Percentiles rank a stretch among this genome's conserved stretches.
Evolutionary conservation across 2,113 vertebrate genomes (phyloP).

Genomic region (Pteropus alecto): DNA sequence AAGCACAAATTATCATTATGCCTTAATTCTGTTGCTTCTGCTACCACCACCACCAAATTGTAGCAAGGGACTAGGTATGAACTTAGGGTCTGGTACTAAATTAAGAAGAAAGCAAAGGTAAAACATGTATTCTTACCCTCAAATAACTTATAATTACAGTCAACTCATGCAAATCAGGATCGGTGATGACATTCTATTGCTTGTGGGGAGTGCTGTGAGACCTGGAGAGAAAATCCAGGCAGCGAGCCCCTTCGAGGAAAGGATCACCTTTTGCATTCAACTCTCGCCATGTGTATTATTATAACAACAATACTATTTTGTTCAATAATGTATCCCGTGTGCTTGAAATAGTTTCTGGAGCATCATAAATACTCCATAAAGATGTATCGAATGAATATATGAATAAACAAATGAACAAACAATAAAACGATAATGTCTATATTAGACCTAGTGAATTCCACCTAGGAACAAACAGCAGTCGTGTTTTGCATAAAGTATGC

Average conservation of each 20-base stretch:
- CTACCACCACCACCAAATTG: not conserved
- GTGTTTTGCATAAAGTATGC: not conserved
- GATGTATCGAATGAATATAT: not conserved
- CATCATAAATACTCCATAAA: not conserved
- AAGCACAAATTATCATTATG: not conserved
- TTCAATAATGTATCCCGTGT: not conserved
- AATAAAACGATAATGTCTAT: not conserved
- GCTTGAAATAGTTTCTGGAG: not conserved
- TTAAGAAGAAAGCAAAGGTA: not conserved
- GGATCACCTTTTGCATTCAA: not conserved
- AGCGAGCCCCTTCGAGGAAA: not conserved
- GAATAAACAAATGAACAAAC: not conserved
- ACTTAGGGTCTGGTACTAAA: not conserved
- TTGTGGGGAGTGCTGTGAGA: not conserved
- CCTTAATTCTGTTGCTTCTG: not conserved
- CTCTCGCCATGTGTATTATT: not conserved
- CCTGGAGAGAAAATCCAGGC: not conserved
- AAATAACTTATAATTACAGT: not conserved
- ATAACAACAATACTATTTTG: not conserved
- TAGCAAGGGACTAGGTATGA: no score
- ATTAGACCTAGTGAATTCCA: not conserved
- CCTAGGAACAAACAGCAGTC: not conserved
- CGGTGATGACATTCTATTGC: not conserved
- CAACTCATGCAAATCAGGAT: not conserved
- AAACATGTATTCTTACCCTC: not conserved